A percentile compares a stretch with the other conserved stretches of the same genome.
phyloP scores from a whole-genome alignment of 2,797 vertebrate genomes.

The Gephyroberyx darwinii region DNA sequence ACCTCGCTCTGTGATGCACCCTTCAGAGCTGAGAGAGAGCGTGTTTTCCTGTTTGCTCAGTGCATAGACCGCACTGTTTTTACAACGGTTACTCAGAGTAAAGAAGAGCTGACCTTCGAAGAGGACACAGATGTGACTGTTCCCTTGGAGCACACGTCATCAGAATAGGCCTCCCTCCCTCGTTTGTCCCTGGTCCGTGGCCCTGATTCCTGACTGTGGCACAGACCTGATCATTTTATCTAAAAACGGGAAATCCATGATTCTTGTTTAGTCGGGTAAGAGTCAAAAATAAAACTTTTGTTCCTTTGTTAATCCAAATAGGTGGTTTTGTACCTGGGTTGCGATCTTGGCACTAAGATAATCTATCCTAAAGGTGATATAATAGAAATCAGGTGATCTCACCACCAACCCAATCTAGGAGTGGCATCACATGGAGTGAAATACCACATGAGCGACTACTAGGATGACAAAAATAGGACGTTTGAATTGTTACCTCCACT shows the following conservation, averaged over 20 bases:
- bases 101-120: constrained; percentile 58
- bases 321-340: no score
- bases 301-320: no score
- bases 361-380: no score
- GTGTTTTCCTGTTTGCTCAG: constrained; percentile 46
- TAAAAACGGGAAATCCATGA: no score
- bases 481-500: no score
- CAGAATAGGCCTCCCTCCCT: constrained; percentile 35
- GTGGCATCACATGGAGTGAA: no score
- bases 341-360: no score
- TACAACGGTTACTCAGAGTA: constrained; percentile 10
- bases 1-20: constrained; percentile 15
- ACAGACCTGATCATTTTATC: no score
- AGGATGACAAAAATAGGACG: background rate
- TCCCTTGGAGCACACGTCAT: constrained; percentile 58
- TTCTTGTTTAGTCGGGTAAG: no score
- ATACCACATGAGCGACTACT: no score
- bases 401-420: background rate
- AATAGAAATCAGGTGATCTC: background rate
- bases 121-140: constrained; percentile 67
- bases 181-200: constrained; percentile 20
- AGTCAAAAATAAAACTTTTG: no score
- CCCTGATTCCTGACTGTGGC: constrained; percentile 27
- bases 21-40: constrained; percentile 25
- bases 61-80: constrained; percentile 17